These are phyloP conservation scores for Seison nebaliae DNA, from an alignment of 1,140 invertebrate genomes.

Conservation along the genomic window DNA sequence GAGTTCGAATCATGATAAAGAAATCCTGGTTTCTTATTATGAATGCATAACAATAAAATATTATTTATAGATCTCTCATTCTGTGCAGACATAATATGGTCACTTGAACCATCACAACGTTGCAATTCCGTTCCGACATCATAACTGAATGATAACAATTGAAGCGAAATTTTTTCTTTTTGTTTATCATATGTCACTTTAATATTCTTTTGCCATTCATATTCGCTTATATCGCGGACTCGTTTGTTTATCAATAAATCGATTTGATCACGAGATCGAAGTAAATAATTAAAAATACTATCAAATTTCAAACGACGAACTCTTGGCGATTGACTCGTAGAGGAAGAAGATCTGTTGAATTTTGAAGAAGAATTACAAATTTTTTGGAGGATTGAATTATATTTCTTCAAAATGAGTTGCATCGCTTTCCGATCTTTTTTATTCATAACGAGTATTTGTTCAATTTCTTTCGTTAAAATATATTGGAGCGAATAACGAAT, in stretches of 20 bases:
- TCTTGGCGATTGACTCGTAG: background rate
- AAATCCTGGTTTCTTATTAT: no score
- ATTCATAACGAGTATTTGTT: constrained; percentile 20
- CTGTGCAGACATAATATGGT: no score
- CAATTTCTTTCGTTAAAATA: constrained; percentile 26
- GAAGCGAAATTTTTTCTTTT: background rate
- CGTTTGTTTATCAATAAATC: constrained; percentile 23
- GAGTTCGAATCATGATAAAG: no score
- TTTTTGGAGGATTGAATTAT: constrained; percentile 14
- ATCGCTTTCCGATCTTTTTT: constrained; percentile 26
- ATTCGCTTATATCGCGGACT: constrained; percentile 15
- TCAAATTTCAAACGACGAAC: background rate
- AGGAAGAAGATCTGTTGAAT: background rate
- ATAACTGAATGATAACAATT: no score
- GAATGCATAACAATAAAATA: no score
- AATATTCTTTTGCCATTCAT: constrained; percentile 8
- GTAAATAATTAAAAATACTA: constrained; percentile 19
- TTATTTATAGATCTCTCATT: no score
- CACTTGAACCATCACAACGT: no score
- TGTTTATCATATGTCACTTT: background rate
- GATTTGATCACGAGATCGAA: constrained; percentile 22
- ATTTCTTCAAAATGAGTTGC: constrained; percentile 19
- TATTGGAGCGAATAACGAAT: constrained; percentile 16
- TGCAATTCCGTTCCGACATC: no score
- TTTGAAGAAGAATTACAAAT: background rate